Evolutionary conservation across 2,888 invertebrate genomes (phyloP).

Genomic region (Drosophila stalkeri): DNA sequence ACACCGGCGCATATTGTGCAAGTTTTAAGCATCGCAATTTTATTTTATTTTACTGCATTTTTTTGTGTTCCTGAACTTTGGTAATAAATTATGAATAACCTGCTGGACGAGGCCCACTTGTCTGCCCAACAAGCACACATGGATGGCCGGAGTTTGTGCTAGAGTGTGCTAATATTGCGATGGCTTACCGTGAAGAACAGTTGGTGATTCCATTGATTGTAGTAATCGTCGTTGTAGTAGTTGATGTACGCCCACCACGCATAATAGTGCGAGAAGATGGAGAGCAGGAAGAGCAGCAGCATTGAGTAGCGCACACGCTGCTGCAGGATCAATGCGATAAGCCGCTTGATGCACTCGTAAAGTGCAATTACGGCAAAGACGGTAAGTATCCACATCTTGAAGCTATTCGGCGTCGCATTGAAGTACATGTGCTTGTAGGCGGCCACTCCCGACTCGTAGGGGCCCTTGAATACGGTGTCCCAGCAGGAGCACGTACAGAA

Average conservation of each 20-base stretch:
- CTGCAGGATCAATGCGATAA: conserved; percentile 86
- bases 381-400: conserved; percentile 89
- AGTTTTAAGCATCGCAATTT: conserved; percentile 63
- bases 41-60: neutral
- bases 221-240: conserved; percentile 90
- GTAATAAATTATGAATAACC: conserved; percentile 69
- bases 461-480: conserved; percentile 91
- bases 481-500: conserved; percentile 91
- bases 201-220: conserved; percentile 90
- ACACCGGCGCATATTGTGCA: conserved; percentile 59
- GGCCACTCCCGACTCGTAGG: conserved; percentile 89
- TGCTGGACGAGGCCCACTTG: conserved; percentile 17
- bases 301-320: conserved; percentile 87
- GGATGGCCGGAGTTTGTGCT: conserved; percentile 14
- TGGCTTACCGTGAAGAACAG: conserved; percentile 87
- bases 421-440: conserved; percentile 90
- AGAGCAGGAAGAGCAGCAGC: conserved; percentile 87
- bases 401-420: conserved; percentile 88
- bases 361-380: conserved; percentile 87
- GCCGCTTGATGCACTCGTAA: conserved; percentile 88
- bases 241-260: conserved; percentile 90
- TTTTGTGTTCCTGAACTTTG: conserved; percentile 54
- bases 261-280: conserved; percentile 89
- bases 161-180: neutral
- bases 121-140: conserved; percentile 25